Conservation (phyloP, 1,140 invertebrate genomes). For the Sminthurinus signatus region DNA sequence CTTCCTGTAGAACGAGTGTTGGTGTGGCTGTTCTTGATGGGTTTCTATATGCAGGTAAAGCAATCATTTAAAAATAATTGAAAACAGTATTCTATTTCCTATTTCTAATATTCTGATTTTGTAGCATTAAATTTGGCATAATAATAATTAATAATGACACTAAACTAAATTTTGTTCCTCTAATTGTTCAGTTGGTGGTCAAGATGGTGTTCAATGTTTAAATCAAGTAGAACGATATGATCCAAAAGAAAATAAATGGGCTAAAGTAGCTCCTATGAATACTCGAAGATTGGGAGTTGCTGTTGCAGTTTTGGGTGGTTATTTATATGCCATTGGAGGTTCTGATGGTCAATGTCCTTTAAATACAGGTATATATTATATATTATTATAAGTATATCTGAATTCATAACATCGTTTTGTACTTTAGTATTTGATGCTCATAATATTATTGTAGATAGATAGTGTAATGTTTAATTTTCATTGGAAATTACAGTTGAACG, state of each 20-base stretch:
- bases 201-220: conserved; percentile 95
- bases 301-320: conserved; percentile 90
- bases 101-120: too few species aligned
- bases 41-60: conserved; percentile 71
- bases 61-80: too few species aligned
- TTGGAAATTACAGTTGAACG: conserved; percentile 68
- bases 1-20: conserved; percentile 92
- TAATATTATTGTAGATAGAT: too few species aligned
- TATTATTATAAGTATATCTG: too few species aligned
- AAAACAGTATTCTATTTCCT: too few species aligned
- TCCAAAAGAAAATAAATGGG: conserved; percentile 82
- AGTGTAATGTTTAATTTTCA: too few species aligned
- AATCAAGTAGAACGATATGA: conserved; percentile 65
- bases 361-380: conserved; percentile 79
- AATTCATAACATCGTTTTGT: too few species aligned
- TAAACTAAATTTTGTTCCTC: too few species aligned
- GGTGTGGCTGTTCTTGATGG: conserved; percentile 96
- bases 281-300: conserved; percentile 90
- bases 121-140: too few species aligned
- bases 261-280: conserved; percentile 94
- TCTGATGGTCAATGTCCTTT: conserved; percentile 94
- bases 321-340: conserved; percentile 93
- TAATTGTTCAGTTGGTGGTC: conserved; percentile 79
- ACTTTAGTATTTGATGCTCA: too few species aligned
- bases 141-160: too few species aligned